Evolutionary conservation across 2,113 vertebrate species (phyloP), one percentile per base, ranked within the genome.

Genomic region (Pseudorhombus dupliciocellatus): DNA sequence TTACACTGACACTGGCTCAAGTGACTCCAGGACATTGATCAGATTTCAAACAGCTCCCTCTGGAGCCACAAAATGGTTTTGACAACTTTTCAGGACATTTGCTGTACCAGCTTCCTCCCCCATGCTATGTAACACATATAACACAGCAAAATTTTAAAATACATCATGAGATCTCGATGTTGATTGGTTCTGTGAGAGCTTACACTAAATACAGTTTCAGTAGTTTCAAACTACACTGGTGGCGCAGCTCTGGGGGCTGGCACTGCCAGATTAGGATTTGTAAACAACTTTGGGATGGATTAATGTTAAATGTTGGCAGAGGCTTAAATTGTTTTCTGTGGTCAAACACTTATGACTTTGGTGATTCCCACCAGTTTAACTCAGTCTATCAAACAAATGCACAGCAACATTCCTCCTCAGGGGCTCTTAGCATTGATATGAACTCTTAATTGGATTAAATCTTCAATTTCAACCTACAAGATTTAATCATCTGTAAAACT

Each of bases 191-290:
- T 77, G 65, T 44, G 46, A 21, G 46, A 21, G 20, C 7, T 22
- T 68, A 66, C 72, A 63, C 66, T 79, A 54, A 68, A 50, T 79
- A 25, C 48, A 70, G n/a, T n/a, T n/a, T n/a, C n/a, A 55, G 34
- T 67, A 18, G 31, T 56, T 82, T 50, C 7, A 50, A 50, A 50
- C 18, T n/a, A n/a, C 63, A 62, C 15, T 40, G 31, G n/a, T 34
- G 44, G 44, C 59, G 52, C 42, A 37, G 52, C 62, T 71, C 53
- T 46, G 8, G n/a, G 56, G 28, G 58, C 25, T 31, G 68, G 54
- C 56, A 44, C 30, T 76, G 48, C 30, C 69, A 72, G 65, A 80
- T 68, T 81, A 77, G 85, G 78, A 80, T 68, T 75, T 65, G 7
- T 57, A 42, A 54, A 77, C 57, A 84, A 80, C 16, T 42, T 44